A percentile compares a stretch with the other conserved stretches of the same genome.
Conservation (phyloP, 2,797 vertebrate genomes). For the Hippopotamyrus pictus region DNA sequence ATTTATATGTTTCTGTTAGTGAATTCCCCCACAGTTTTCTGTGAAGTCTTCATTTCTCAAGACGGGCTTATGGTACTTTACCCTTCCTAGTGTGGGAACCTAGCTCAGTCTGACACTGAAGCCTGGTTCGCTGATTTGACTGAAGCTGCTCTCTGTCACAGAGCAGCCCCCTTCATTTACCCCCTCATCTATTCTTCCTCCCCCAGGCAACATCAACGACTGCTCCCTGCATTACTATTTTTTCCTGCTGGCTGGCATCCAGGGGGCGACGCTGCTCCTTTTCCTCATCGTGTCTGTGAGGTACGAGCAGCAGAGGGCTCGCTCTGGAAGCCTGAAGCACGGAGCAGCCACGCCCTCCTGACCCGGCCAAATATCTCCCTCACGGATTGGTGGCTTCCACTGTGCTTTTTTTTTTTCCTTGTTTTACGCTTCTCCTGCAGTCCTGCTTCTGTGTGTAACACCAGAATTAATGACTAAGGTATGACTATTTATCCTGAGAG, state of each 20-base stretch:
- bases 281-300: conserved; percentile 89
- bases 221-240: conserved; percentile 93
- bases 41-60: not conserved
- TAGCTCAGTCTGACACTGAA: not conserved
- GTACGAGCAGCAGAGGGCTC: conserved; percentile 71
- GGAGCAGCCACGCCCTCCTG: conserved; percentile 49
- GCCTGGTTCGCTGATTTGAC: not conserved
- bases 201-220: conserved; percentile 87
- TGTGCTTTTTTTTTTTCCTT: not conserved
- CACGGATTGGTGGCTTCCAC: not conserved
- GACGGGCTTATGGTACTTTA: not conserved
- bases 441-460: not conserved
- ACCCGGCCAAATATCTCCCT: conserved; percentile 28
- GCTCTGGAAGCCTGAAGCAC: conserved; percentile 45
- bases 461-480: not conserved
- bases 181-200: not conserved
- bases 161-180: not conserved
- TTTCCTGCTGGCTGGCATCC: conserved; percentile 89
- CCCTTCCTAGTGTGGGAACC: not conserved
- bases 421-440: not conserved
- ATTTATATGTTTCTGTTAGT: not conserved
- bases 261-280: conserved; percentile 82
- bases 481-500: not conserved
- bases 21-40: not conserved
- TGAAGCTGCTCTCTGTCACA: not conserved